phyloP scores from a whole-genome alignment of 2,113 vertebrate species.

The Clarias batrachus region DNA sequence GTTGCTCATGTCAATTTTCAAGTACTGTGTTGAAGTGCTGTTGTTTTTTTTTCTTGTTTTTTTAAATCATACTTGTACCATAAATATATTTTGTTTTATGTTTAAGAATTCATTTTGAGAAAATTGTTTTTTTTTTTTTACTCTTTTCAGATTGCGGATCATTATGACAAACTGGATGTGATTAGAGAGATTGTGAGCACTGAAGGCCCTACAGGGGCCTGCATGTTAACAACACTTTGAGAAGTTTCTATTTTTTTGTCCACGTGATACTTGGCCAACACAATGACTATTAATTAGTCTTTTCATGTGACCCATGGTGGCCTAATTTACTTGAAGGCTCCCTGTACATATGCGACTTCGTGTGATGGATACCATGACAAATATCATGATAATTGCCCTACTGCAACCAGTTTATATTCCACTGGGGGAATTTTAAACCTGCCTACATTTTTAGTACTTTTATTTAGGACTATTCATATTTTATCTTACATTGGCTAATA shows the following conservation, averaged over 20 bases:
- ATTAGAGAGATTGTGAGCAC: slow-evolving; percentile 52
- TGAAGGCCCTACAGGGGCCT: slow-evolving; percentile 54
- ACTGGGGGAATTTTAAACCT: slow-evolving; percentile 30
- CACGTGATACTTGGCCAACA: slow-evolving; percentile 23
- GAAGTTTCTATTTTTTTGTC: slow-evolving; percentile 31
- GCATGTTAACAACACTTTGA: slow-evolving; percentile 34
- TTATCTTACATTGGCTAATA: background rate
- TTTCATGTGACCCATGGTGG: slow-evolving; percentile 22
- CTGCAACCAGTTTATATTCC: slow-evolving; percentile 34
- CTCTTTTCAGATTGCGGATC: slow-evolving; percentile 55
- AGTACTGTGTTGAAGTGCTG: background rate
- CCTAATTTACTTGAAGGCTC: slow-evolving; percentile 27
- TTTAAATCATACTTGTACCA: background rate
- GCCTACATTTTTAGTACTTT: slow-evolving; percentile 22
- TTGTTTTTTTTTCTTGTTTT: background rate
- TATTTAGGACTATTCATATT: background rate
- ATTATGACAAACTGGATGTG: slow-evolving; percentile 56
- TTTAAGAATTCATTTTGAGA: slow-evolving; percentile 42
- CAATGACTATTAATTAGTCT: slow-evolving; percentile 49
- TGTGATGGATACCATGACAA: slow-evolving; percentile 36
- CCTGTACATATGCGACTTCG: slow-evolving; percentile 33
- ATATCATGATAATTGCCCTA: slow-evolving; percentile 21
- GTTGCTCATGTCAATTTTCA: background rate
- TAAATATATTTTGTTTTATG: background rate
- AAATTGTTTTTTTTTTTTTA: slow-evolving; percentile 33